phyloP scores from a whole-genome alignment of 1,140 invertebrate species.

The Hirudo medicinalis region DNA sequence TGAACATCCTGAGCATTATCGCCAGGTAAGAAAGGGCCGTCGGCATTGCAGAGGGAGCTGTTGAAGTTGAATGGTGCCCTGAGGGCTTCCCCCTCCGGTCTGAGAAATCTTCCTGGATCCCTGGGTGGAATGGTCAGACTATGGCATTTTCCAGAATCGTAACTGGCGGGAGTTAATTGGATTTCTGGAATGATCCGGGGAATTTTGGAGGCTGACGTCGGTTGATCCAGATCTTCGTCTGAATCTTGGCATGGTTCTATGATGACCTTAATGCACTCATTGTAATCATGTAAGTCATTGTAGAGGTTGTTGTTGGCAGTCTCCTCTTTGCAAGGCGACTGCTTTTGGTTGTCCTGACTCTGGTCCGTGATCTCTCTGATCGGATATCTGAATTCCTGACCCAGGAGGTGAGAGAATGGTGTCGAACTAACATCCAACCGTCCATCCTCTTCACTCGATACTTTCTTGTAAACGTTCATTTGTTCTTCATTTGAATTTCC shows the following conservation, averaged over 20 bases:
- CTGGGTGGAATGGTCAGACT: too few species aligned
- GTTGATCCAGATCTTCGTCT: neutral
- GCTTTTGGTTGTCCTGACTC: neutral
- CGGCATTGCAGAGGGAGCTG: neutral
- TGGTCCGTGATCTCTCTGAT: neutral
- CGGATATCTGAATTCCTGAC: too few species aligned
- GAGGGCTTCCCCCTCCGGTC: too few species aligned
- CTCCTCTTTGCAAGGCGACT: neutral
- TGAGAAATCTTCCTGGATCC: too few species aligned
- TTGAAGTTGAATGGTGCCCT: neutral
- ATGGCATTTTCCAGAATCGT: too few species aligned
- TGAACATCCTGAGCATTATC: constrained; percentile 4
- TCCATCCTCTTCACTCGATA: too few species aligned
- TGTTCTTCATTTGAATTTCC: too few species aligned
- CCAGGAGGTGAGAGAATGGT: too few species aligned
- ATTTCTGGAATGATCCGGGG: constrained; percentile 10
- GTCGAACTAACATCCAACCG: too few species aligned
- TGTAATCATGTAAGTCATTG: too few species aligned
- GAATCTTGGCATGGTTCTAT: neutral
- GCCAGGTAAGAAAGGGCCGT: neutral
- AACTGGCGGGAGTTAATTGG: neutral
- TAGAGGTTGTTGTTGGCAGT: constrained; percentile 2
- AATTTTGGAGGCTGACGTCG: neutral
- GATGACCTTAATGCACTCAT: neutral
- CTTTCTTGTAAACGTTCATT: too few species aligned